Conservation (phyloP, 1,140 invertebrate genomes). For the fruit fly (Drosophila melanogaster) region Release_6_plus_ISO1_MT NT_033779.5:13588501-13589000, state of each 20-base stretch:
- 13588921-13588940: background rate
- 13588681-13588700: constrained; percentile 34
- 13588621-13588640: constrained; percentile 43
- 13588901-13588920: background rate
- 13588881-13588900: constrained; percentile 10
- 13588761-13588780: constrained; percentile 12
- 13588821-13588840: background rate
- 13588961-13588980: background rate
- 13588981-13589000: background rate
- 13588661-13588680: constrained; percentile 31
- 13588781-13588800: constrained; percentile 33
- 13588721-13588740: constrained; percentile 20
- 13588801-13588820: constrained; percentile 10
- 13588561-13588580: constrained; percentile 21
- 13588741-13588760: constrained; percentile 33
- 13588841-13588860: constrained; percentile 4
- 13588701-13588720: constrained; percentile 49
- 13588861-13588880: background rate
- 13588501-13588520: constrained; percentile 15
- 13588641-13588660: constrained; percentile 34
- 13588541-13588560: constrained; percentile 11
- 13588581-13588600: constrained; percentile 37
- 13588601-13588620: constrained; percentile 43
- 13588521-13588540: constrained; percentile 30
- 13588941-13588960: background rate